These are phyloP conservation scores for Hirtodrosophila duncani DNA, from an alignment of 2,888 invertebrate species.

Conservation along the genomic window DNA sequence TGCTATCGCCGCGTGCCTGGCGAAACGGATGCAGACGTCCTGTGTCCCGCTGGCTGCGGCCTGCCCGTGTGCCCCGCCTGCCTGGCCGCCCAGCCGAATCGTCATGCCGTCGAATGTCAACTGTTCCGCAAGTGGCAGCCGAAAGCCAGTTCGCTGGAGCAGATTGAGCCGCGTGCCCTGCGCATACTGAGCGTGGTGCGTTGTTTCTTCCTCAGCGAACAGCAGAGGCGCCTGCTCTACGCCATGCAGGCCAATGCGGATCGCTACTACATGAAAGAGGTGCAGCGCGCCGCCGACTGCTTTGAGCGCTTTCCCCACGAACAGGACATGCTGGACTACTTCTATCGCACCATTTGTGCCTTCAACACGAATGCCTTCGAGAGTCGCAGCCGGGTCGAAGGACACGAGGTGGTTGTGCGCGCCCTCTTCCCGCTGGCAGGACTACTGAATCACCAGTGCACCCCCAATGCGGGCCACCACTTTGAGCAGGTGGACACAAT, in stretches of 20 bases:
- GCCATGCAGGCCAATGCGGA: constrained; percentile 77
- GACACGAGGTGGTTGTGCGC: constrained; percentile 79
- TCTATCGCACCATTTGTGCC: constrained; percentile 75
- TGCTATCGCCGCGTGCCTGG: constrained; percentile 80
- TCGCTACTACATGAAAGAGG: constrained; percentile 68
- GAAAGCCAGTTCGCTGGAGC: constrained; percentile 75
- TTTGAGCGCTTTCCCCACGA: constrained; percentile 76
- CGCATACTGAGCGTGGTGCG: constrained; percentile 75
- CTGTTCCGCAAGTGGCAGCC: constrained; percentile 81
- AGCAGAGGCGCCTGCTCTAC: constrained; percentile 68
- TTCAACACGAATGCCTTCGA: constrained; percentile 78
- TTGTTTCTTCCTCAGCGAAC: constrained; percentile 72
- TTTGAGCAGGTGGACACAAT: constrained; percentile 82
- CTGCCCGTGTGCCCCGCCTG: constrained; percentile 84
- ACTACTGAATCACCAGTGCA: constrained; percentile 85
- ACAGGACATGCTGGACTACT: constrained; percentile 65
- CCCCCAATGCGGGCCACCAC: constrained; percentile 85
- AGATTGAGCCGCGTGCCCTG: constrained; percentile 64
- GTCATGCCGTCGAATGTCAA: constrained; percentile 83
- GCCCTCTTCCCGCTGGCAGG: constrained; percentile 84
- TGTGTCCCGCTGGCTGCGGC: constrained; percentile 83
- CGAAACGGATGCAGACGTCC: constrained; percentile 51
- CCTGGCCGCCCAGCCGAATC: constrained; percentile 79
- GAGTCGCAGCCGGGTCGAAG: constrained; percentile 62
- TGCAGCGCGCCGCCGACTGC: constrained; percentile 65